Evolutionary conservation across 2,888 invertebrate species (phyloP), one percentile per base, ranked within the genome.

Genomic region (Agrotis ipsilon): DNA sequence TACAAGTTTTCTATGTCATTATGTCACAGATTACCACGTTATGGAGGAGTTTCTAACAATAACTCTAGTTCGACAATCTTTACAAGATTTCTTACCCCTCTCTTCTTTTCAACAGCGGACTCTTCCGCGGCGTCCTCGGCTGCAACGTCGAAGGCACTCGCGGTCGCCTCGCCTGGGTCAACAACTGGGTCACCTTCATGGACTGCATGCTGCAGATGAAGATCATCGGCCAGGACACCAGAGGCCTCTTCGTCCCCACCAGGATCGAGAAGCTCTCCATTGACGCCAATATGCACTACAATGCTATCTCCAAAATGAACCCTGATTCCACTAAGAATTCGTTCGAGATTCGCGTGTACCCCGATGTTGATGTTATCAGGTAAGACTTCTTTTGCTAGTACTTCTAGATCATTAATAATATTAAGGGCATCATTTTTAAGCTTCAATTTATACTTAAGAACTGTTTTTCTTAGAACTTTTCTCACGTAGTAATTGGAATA

Each of bases 181-280:
- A 97, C 86, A 98, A 98, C 93, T 99, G 99, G 98, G 97, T 98
- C 11, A 97, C 98, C 4, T 98, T 98, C 92, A 97, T 99, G 94
- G 99, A 99, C 93, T 98, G 98, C 48, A 98, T 99, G 97, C 96
- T 99, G 18, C 99, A 99, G 92, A 97, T 98, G 85, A 97, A 97
- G 85, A 97, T 98, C 61, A 90, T 98, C 39, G 97, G 97, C 39
- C 96, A 97, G 69, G 97, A 97, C 79, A 97, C 97, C 0, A 96
- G 98, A 39, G 97, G 97, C 4, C 96, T 98, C 5, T 96, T 97
- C 86, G 96, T 98, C 0, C 98, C 98, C 0, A 98, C 98, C 0
- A 97, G 97, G 67, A 97, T 98, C 45, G 97, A 97, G 84, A 97
- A 96, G 85, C 90, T 98, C 0, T 96, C 97, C 19, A 98, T 98